These are phyloP conservation scores for Myxocyprinus asiaticus DNA, from an alignment of 2,113 vertebrate species.

Conservation along the genomic window DNA sequence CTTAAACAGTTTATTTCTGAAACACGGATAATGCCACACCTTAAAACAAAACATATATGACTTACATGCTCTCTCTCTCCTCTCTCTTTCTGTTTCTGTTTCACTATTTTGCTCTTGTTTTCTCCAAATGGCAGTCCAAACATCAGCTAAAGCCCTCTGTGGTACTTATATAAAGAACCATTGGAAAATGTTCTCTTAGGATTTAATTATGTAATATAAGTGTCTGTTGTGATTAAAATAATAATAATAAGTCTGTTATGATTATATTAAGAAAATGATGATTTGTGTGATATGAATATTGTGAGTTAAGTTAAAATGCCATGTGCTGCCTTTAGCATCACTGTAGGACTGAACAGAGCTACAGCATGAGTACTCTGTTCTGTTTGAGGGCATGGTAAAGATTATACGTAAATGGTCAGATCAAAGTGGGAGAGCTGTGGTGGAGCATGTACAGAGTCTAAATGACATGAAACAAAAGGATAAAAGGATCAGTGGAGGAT, in stretches of 20 bases:
- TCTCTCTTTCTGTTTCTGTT: background rate
- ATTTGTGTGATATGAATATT: background rate
- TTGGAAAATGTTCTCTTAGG: background rate
- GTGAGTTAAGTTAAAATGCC: conserved; percentile 17
- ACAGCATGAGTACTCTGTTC: background rate
- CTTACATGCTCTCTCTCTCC: no score
- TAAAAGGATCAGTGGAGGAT: conserved; percentile 20
- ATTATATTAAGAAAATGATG: background rate
- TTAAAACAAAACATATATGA: no score
- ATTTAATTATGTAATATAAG: background rate
- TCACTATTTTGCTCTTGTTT: background rate
- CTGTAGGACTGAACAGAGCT: background rate
- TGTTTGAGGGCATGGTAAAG: conserved; percentile 12
- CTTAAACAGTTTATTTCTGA: no score
- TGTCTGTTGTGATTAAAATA: background rate
- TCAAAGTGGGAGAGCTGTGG: conserved; percentile 6
- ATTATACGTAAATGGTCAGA: background rate
- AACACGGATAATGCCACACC: no score
- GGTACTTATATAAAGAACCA: background rate
- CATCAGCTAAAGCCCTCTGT: background rate
- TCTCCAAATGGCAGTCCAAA: background rate
- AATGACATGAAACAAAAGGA: conserved; percentile 37
- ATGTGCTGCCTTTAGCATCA: background rate
- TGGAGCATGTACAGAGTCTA: conserved; percentile 13
- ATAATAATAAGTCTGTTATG: background rate